phyloP scores from a whole-genome alignment of 2,113 vertebrate species.

The Siphamia tubifer region DNA sequence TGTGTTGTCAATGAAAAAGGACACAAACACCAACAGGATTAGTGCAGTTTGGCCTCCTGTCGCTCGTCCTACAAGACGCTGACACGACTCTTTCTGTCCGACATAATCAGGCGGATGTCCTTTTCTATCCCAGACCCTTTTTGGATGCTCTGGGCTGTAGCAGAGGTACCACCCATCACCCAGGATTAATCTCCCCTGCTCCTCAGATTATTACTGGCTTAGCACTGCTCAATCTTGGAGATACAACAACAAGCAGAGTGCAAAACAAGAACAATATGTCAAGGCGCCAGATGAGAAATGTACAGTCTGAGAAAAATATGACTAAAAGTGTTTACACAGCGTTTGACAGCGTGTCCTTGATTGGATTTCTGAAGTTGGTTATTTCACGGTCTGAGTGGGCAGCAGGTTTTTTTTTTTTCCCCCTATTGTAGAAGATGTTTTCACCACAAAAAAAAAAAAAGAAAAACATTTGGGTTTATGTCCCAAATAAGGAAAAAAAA shows the following conservation, averaged over 20 bases:
- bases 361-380: constrained; percentile 62
- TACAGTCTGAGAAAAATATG: constrained; percentile 19
- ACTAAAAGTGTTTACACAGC: constrained; percentile 43
- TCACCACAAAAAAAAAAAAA: background rate
- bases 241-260: constrained; percentile 55
- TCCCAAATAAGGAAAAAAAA: background rate
- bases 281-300: constrained; percentile 43
- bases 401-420: background rate
- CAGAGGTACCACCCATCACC: constrained; percentile 30
- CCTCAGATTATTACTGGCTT: constrained; percentile 67
- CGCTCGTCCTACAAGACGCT: constrained; percentile 45
- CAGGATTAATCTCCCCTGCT: constrained; percentile 64
- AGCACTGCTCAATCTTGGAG: constrained; percentile 65
- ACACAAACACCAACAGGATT: constrained; percentile 71
- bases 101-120: constrained; percentile 68
- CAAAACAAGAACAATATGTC: constrained; percentile 64
- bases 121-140: constrained; percentile 35
- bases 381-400: constrained; percentile 52
- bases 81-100: constrained; percentile 63
- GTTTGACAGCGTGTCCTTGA: constrained; percentile 43
- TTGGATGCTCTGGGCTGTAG: constrained; percentile 6
- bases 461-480: background rate
- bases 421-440: background rate
- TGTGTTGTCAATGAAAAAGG: constrained; percentile 60
- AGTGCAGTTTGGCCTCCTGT: constrained; percentile 57